Evolutionary conservation across 2,888 invertebrate species (phyloP), one percentile per base, ranked within the genome.

Genomic region (Branchellion lobata): DNA sequence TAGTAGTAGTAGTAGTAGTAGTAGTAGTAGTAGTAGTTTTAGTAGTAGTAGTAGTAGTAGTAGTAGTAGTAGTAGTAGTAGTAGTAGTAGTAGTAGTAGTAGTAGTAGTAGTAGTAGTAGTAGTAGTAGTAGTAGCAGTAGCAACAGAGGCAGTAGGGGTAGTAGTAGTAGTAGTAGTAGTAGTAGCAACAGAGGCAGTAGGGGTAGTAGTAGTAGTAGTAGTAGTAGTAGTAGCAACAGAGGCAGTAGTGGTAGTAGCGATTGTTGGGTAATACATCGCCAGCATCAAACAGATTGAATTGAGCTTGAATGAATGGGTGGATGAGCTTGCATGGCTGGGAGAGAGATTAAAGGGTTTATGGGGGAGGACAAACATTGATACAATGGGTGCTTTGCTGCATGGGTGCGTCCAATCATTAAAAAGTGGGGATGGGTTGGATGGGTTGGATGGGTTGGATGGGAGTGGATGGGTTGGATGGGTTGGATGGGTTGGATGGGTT

Each of bases 1-100:
- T 65, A 65, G 65, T 65, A 65, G 65, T 65, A 65, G 65, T 65
- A 65, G 65, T 65, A 65, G 65, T 65, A 65, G 65, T 65, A 65
- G 65, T 65, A 65, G n/a, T 65, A 65, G 65, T 65, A 65, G 65
- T 65, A 65, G 65, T 65, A 65, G n/a, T 65, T 11, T 5, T 27
- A 65, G 65, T 65, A 65, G 65, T 65, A 65, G 65, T 65, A 65
- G 65, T 65, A 65, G 65, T 65, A 65, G 65, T 65, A 65, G 65
- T 65, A 65, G 65, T 65, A 65, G 65, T 65, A 65, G 65, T 65
- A 65, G 65, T 65, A 65, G 65, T 65, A 65, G 65, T 65, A 65
- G 65, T 65, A 65, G 65, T 65, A 65, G 65, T 65, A 65, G 65
- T 65, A 65, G 65, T 65, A 65, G 65, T 65, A 65, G 65, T 65